Evolutionary conservation across 2,888 invertebrate species (phyloP).

Genomic region (Strigamia crassipes): DNA sequence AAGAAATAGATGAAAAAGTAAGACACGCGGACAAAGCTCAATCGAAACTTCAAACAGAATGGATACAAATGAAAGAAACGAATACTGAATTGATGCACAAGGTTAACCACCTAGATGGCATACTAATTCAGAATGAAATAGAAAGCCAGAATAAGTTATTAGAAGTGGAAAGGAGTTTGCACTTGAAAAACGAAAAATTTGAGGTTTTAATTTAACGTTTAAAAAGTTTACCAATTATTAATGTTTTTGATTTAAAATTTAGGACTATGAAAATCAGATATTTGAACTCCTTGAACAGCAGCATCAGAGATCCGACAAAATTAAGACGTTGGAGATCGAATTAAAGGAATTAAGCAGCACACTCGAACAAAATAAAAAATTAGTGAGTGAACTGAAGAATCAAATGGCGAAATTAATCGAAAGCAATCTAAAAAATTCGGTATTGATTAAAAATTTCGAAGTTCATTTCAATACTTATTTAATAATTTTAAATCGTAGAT

Average conservation of each 20-base stretch:
- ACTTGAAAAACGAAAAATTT: neutral
- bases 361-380: too few relatives aligned
- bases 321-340: too few relatives aligned
- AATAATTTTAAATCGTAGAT: neutral
- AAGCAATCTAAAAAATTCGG: neutral
- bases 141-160: neutral
- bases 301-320: too few relatives aligned
- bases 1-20: neutral
- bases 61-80: neutral
- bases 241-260: too few relatives aligned
- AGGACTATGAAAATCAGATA: too few relatives aligned
- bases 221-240: too few relatives aligned
- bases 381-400: too few relatives aligned
- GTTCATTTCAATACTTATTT: neutral
- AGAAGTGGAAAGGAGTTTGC: neutral
- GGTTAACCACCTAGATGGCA: neutral
- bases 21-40: neutral
- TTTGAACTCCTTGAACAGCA: too few relatives aligned
- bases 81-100: neutral
- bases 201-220: neutral
- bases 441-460: neutral
- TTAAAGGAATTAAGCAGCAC: too few relatives aligned
- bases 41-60: neutral
- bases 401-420: neutral
- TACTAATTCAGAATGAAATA: neutral